Evolutionary conservation across 1,140 invertebrate genomes (phyloP), one percentile per base, ranked within the genome.

Genomic region (Eueides isabella): DNA sequence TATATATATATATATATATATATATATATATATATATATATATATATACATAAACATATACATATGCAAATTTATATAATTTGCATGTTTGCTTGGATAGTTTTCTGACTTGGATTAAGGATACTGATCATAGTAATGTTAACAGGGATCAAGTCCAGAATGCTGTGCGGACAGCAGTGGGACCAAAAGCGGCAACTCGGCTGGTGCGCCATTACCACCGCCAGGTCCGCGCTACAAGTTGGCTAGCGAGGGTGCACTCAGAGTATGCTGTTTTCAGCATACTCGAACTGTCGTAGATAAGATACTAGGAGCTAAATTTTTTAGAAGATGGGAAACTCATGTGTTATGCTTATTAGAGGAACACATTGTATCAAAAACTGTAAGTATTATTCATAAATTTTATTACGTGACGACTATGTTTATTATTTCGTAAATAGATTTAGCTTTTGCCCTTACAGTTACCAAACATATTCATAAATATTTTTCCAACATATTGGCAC

Each of bases 311-410:
- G 97, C 96, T 38, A 96, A 97, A 87, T 97, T 97, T 83, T 93
- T 97, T 5, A 91, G 97, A 55, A 90, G 97, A 74, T 97, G 97
- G 97, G 97, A 97, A 88, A 96, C 95, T 44, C 97, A 97, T 87
- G 95, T 96, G 82, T 92, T 97, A 4, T 95, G 95, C 75, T 91
- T 97, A 65, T 95, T 95, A 78, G 95, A 96, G 79, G 94, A 95
- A 23, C 95, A 96, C 80, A 95, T 98, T 61, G 94, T 95, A 62
- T 97, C 97, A 0, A 96, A 95, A 93, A 96, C 96, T 94, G 97
- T 97, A 89, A 95, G 96, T 94, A 23, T 78, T 69, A 29, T 75
- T 70, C 1, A 29, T n/a, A n/a, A 23, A 48, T 55, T 55, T 12
- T 2, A 26, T 55, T 55, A 6, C 2, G n/a, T 19, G 41, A 44